Base-by-base conservation (phyloP, 2,888 invertebrate species). In the Thalpophila matura region DNA sequence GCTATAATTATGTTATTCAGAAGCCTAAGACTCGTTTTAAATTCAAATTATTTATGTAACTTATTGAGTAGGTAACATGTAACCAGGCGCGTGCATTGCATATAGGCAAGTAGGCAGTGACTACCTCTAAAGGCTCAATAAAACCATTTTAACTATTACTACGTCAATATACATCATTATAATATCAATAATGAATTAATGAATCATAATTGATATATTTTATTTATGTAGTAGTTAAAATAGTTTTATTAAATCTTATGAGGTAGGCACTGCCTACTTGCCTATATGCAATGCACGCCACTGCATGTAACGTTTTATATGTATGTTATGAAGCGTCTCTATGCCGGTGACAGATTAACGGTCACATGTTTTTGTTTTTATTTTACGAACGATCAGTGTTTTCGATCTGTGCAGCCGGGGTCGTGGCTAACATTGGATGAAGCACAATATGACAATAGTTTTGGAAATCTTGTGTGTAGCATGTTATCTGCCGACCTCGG, bases 31-130 rank as follows among this genome's bases (percentile, higher is more conserved):
- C 91, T 93, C 91, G 92, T 95, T 86, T 94, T 91, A 89, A 91
- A 92, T 92, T 93, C 92, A 94, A 91, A 94, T 94, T 90, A 93
- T 94, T 94, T 95, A 95, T 94, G 90, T 94, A 93, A 94, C 89
- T 94, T 94, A 94, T 93, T 94, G 89, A 88, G 86, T 94, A 93
- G 91, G 91, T 93, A 91, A 89, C 89, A 84, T 82, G 85, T 88
- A 87, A 88, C 84, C 85, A n/a, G n/a, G n/a, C n/a, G n/a, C n/a
- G n/a, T n/a, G n/a, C n/a, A n/a, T n/a, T n/a, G n/a, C n/a, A n/a
- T n/a, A n/a, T n/a, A n/a, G n/a, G n/a, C n/a, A n/a, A n/a, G n/a
- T n/a, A n/a, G n/a, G n/a, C n/a, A n/a, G n/a, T n/a, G n/a, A n/a
- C n/a, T n/a, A n/a, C n/a, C n/a, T n/a, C n/a, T n/a, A n/a, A n/a